Evolutionary conservation across 2,888 invertebrate species (phyloP).

Genomic region (Bombylius discolor): DNA sequence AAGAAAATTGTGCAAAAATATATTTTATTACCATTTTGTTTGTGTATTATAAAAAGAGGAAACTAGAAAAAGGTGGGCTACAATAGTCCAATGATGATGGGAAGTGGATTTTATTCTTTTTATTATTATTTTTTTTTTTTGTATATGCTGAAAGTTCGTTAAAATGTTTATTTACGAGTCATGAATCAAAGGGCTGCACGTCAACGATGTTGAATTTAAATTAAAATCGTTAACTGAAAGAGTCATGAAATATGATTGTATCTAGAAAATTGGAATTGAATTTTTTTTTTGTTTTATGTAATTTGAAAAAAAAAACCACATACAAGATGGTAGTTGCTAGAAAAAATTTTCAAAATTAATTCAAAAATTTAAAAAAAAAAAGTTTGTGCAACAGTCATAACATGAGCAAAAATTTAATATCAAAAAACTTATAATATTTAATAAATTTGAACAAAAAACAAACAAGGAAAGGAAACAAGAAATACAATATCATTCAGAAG

Average conservation of each 20-base stretch:
- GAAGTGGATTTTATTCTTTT: neutral
- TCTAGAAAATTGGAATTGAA: neutral
- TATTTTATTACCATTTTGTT: neutral
- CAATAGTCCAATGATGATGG: neutral
- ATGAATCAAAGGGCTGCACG: slow-evolving; percentile 6
- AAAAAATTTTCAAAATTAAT: too few species aligned
- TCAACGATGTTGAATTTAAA: slow-evolving; percentile 3
- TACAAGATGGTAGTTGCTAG: too few species aligned
- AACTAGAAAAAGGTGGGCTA: slow-evolving; percentile 8
- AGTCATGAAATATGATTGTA: slow-evolving; percentile 4
- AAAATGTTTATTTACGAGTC: slow-evolving; percentile 4
- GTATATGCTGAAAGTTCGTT: slow-evolving; percentile 1
- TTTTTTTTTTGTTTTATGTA: too few species aligned
- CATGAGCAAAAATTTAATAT: too few species aligned
- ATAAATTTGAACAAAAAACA: too few species aligned
- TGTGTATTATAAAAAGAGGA: neutral
- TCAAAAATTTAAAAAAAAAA: too few species aligned
- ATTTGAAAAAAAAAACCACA: too few species aligned
- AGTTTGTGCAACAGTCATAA: too few species aligned
- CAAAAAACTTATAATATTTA: too few species aligned
- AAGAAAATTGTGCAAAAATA: slow-evolving; percentile 12
- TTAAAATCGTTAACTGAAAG: slow-evolving; percentile 6
- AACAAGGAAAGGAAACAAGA: too few species aligned
- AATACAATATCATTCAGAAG: too few species aligned
- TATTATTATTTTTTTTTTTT: neutral